These are phyloP conservation scores for Nycteola revayana DNA, from an alignment of 2,888 invertebrate species.

Conservation along the genomic window DNA sequence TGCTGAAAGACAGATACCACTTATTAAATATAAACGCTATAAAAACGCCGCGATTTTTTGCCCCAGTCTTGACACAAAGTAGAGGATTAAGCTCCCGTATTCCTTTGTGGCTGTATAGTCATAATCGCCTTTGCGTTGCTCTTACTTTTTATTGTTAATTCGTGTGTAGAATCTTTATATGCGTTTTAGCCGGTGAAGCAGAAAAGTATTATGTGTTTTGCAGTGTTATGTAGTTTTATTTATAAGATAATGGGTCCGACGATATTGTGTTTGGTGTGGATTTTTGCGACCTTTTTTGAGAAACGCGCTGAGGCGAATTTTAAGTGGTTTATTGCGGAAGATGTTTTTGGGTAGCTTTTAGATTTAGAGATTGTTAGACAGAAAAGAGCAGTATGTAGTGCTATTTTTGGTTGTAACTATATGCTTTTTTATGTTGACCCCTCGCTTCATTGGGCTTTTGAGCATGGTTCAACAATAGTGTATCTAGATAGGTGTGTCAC, in stretches of 20 bases:
- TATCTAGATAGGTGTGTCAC: no score
- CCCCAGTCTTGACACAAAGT: constrained; percentile 17
- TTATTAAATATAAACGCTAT: neutral
- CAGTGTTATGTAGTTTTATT: constrained; percentile 1
- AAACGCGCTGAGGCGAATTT: neutral
- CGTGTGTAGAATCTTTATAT: constrained; percentile 42
- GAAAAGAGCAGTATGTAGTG: no score
- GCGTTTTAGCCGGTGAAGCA: constrained; percentile 28
- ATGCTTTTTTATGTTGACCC: no score
- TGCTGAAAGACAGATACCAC: no score
- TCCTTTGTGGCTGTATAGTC: constrained; percentile 30
- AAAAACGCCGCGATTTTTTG: constrained; percentile 17
- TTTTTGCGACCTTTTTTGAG: neutral
- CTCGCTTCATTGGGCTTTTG: no score
- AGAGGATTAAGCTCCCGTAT: constrained; percentile 31
- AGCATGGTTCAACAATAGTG: no score
- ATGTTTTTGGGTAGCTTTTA: no score
- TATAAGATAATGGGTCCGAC: neutral
- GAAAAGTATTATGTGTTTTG: constrained; percentile 23
- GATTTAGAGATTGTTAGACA: no score
- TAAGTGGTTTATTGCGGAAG: neutral
- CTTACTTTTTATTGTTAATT: constrained; percentile 33
- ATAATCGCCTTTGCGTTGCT: constrained; percentile 33
- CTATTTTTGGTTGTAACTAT: no score
- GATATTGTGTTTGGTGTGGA: neutral